Evolutionary conservation across 2,113 vertebrate genomes (phyloP).

Genomic region (Colaptes auratus): DNA sequence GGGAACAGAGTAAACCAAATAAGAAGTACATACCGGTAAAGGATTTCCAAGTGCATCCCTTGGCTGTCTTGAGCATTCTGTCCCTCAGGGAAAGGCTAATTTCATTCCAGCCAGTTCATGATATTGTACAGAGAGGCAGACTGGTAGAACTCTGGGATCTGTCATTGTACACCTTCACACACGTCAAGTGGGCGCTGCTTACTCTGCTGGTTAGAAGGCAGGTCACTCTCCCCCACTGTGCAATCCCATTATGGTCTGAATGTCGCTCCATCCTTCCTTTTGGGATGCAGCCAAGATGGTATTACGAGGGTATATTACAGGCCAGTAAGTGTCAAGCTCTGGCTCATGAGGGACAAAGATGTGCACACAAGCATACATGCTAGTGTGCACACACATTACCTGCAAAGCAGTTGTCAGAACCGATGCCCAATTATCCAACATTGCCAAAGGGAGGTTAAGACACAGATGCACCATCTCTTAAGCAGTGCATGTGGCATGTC

Average conservation of each 20-base stretch:
- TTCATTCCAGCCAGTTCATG: constrained; percentile 29
- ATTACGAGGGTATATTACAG: constrained; percentile 27
- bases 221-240: constrained; percentile 65
- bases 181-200: constrained; percentile 8
- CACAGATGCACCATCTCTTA: not conserved
- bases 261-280: constrained; percentile 58
- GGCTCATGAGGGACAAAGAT: not conserved
- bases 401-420: not conserved
- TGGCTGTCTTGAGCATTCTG: constrained; percentile 31
- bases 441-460: not conserved
- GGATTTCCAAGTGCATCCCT: constrained; percentile 11
- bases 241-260: constrained; percentile 74
- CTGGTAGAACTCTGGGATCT: not conserved
- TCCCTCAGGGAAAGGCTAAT: constrained; percentile 4
- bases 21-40: constrained; percentile 52
- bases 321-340: not conserved
- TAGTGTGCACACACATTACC: fast-evolving
- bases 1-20: not conserved
- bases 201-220: constrained; percentile 41
- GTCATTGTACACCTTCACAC: constrained; percentile 33
- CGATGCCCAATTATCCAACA: not conserved
- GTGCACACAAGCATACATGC: fast-evolving
- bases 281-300: constrained; percentile 59
- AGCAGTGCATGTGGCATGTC: not conserved
- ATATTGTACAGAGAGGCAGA: not conserved